Base-by-base conservation (phyloP, 2,797 vertebrate species). In the Vespertilio murinus region DNA sequence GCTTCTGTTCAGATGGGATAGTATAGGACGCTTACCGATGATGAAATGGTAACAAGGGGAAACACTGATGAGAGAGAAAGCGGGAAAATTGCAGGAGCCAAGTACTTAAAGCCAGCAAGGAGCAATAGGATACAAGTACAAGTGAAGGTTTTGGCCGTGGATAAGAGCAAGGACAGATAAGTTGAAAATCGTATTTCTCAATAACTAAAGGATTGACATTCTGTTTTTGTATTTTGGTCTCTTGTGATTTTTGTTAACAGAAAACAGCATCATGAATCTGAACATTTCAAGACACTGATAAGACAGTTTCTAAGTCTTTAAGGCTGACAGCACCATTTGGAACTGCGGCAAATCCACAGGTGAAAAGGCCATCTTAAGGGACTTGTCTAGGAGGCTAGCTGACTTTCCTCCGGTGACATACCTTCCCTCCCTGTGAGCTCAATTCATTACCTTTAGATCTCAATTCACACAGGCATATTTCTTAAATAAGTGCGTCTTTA, bases 121-220 rank as follows among this genome's bases (percentile, higher is more conserved):
- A 93, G 56, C 18, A 88, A n/a, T 9, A 69, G 4, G 45, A 69
- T 25, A 59, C 6, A 28, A 9, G 33, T 2, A 12, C 23, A 64
- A 88, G 40, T 38, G 33, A 77, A 84, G 23, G 9, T n/a, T 85
- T 74, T 42, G 16, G 45, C 74, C 54, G 81, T 81, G 25, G 47
- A 75, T 47, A 54, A 94, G 45, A 91, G 12, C n/a, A 91, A 80
- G 64, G 22, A 61, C 35, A 56, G 40, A 88, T 77, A 85, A 73
- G 84, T n/a, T 67, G 22, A 69, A 95, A 94, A 59, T 81, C 79
- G 47, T 70, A 86, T 73, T 93, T 86, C 74, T 86, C 74, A 96
- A 89, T 94, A 96, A 84, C 59, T 80, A 35, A 74, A 88, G 49
- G 70, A 78, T 65, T 89, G 83, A 79, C 47, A 49, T 79, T 91